Evolutionary conservation across 2,797 vertebrate species (phyloP).

Genomic region (Pogonophryne albipinna): DNA sequence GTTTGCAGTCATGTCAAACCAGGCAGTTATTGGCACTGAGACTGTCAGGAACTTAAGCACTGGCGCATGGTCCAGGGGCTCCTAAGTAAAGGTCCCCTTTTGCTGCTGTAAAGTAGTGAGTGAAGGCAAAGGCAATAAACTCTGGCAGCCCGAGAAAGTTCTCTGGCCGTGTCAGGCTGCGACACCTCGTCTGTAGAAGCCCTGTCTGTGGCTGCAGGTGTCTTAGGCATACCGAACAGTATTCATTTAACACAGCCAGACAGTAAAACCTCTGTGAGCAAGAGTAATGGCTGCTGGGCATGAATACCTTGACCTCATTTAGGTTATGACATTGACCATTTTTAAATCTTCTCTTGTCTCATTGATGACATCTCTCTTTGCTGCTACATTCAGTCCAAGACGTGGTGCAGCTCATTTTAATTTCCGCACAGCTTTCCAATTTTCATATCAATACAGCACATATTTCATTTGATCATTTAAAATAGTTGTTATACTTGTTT

Average conservation of each 20-base stretch:
- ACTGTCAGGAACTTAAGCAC: constrained; percentile 65
- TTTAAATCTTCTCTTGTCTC: constrained; percentile 59
- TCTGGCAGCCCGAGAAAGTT: constrained; percentile 63
- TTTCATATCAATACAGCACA: no score
- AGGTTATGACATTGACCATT: constrained; percentile 74
- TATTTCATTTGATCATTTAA: no score
- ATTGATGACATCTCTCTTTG: constrained; percentile 41
- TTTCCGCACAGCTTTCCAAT: no score
- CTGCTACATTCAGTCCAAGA: constrained; percentile 33
- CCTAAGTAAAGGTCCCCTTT: constrained; percentile 63
- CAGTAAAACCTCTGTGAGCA: constrained; percentile 64
- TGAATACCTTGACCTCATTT: constrained; percentile 64
- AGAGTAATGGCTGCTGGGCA: constrained; percentile 70
- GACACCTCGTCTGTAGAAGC: constrained; percentile 27
- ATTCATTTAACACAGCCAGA: constrained; percentile 80
- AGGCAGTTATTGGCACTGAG: constrained; percentile 50
- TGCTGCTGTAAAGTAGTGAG: constrained; percentile 54
- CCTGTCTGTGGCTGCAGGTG: constrained; percentile 34
- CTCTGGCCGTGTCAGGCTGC: constrained; percentile 33
- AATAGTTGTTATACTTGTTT: no score
- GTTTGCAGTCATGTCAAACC: constrained; percentile 40
- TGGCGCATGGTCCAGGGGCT: constrained; percentile 47
- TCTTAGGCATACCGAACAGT: constrained; percentile 49
- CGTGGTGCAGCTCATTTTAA: constrained; percentile 10
- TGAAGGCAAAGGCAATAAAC: constrained; percentile 61